A percentile compares a stretch with the other conserved stretches of the same genome.
These are phyloP conservation scores for Oscheius sp. DNA, from an alignment of 1,140 invertebrate species.

Conservation along the genomic window DNA sequence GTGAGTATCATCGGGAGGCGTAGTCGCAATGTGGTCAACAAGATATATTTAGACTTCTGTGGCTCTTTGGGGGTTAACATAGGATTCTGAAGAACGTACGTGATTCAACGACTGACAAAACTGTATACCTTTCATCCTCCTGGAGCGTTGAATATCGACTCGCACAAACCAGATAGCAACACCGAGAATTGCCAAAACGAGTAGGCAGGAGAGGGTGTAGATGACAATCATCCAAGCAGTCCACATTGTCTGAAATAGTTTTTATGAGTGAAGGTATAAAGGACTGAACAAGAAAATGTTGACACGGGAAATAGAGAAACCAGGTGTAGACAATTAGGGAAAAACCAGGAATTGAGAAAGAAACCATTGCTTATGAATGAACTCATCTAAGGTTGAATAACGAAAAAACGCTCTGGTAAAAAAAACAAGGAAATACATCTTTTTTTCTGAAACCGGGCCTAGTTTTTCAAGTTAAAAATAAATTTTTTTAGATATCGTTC, in stretches of 20 bases:
- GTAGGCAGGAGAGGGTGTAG: not conserved
- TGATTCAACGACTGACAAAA: not conserved
- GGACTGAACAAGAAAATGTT: no score
- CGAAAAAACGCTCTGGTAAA: no score
- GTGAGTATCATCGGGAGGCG: not conserved
- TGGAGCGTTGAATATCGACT: not conserved
- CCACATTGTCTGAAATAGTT: constrained; percentile 8
- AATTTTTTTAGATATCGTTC: no score
- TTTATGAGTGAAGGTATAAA: no score
- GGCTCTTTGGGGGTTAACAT: not conserved
- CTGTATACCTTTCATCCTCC: not conserved
- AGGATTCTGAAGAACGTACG: not conserved
- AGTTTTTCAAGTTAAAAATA: no score
- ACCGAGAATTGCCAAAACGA: not conserved
- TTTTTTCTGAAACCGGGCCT: no score
- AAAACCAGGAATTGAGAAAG: no score
- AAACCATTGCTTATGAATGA: no score
- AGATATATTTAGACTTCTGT: not conserved
- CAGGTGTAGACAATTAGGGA: no score
- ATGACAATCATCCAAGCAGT: constrained; percentile 6
- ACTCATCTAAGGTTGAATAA: no score
- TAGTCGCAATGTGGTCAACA: not conserved
- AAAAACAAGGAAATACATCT: no score
- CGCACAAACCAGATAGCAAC: not conserved
- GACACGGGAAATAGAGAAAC: no score